Conservation (phyloP, 1,140 invertebrate species). For the Drosophila saltans region DNA sequence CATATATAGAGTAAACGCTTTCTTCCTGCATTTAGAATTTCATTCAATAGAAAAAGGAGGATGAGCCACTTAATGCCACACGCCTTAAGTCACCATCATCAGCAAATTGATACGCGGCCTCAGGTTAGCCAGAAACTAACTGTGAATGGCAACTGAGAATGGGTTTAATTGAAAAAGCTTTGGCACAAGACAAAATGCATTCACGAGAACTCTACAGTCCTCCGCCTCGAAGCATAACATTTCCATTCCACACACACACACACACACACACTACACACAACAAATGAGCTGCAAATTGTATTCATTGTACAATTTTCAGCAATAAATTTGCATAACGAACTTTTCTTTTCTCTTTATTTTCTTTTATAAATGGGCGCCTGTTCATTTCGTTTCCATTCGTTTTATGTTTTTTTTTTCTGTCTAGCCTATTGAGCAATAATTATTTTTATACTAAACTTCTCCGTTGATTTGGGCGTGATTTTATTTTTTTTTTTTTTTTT, state of each 20-base stretch:
- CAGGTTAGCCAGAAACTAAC: slow-evolving; percentile 57
- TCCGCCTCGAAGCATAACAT: background rate
- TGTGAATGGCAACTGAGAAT: background rate
- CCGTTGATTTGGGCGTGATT: background rate
- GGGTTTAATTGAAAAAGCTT: slow-evolving; percentile 11
- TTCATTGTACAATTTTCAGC: slow-evolving; percentile 23
- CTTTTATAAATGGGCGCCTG: slow-evolving; percentile 7
- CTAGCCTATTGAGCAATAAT: slow-evolving; percentile 61
- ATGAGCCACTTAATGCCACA: slow-evolving; percentile 77
- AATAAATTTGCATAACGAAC: slow-evolving; percentile 10
- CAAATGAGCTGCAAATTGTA: slow-evolving; percentile 19
- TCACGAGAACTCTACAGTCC: background rate
- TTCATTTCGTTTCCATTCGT: slow-evolving; percentile 10
- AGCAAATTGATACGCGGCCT: slow-evolving; percentile 72
- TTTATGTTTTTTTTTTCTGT: background rate
- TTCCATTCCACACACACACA: background rate
- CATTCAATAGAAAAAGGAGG: slow-evolving; percentile 48
- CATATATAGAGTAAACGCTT: slow-evolving; percentile 61
- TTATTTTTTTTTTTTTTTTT: background rate
- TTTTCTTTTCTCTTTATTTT: background rate
- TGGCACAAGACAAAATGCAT: slow-evolving; percentile 10
- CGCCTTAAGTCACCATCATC: slow-evolving; percentile 58
- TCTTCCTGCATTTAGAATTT: slow-evolving; percentile 74
- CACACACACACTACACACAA: background rate
- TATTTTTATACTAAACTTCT: slow-evolving; percentile 45